These are phyloP conservation scores for Drosophila pseudotalamancana DNA, from an alignment of 2,888 invertebrate species.

Conservation along the genomic window DNA sequence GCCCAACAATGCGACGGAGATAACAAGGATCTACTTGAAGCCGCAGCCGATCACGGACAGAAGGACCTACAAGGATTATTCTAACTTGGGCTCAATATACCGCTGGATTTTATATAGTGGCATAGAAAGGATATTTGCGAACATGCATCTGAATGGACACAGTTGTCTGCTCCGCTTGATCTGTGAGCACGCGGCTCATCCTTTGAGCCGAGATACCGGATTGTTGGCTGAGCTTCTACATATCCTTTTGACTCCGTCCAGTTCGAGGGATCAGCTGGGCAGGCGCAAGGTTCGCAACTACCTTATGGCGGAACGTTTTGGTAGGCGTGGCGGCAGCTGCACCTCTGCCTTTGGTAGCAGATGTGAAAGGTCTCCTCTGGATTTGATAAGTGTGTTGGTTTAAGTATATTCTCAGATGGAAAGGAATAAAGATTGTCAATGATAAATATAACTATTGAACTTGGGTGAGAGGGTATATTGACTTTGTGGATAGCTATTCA, in stretches of 20 bases:
- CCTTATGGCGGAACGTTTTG: constrained; percentile 88
- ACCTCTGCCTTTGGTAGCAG: constrained; percentile 49
- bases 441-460: too few relatives aligned
- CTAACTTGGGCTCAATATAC: constrained; percentile 53
- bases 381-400: constrained; percentile 68
- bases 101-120: constrained; percentile 80
- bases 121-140: constrained; percentile 80
- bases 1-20: constrained; percentile 70
- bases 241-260: constrained; percentile 90
- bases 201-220: constrained; percentile 89
- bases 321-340: constrained; percentile 83
- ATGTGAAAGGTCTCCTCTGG: constrained; percentile 74
- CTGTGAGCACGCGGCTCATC: constrained; percentile 90
- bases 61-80: constrained; percentile 11
- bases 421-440: neutral
- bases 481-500: too few relatives aligned
- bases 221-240: constrained; percentile 90
- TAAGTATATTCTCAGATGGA: constrained; percentile 7
- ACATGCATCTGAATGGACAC: constrained; percentile 87
- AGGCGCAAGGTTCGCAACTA: constrained; percentile 88
- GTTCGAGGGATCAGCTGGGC: constrained; percentile 87
- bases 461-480: too few relatives aligned
- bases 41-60: constrained; percentile 70
- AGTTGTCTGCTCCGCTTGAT: constrained; percentile 90
- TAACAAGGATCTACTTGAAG: constrained; percentile 65